Evolutionary conservation across 2,888 invertebrate genomes (phyloP).

Genomic region (Drosophila paramelanica): DNA sequence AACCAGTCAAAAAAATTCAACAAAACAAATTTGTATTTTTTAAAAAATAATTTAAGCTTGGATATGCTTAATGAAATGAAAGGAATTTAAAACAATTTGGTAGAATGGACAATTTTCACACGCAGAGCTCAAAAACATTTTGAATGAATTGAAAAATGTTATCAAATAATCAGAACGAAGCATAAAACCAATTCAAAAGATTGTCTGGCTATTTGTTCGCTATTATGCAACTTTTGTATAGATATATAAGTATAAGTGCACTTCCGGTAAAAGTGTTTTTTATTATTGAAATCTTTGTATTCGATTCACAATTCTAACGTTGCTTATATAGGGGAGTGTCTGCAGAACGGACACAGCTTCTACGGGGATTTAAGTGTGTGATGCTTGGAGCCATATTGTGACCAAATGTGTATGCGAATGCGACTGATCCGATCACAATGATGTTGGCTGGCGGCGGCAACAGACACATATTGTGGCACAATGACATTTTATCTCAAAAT

Average conservation of each 20-base stretch:
- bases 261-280: slow-evolving; percentile 55
- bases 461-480: slow-evolving; percentile 59
- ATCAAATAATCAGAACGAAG: not conserved
- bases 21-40: no score
- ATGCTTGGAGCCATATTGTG: slow-evolving; percentile 35
- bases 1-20: no score
- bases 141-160: no score
- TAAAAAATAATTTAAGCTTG: no score
- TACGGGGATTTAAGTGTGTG: slow-evolving; percentile 9
- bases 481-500: slow-evolving; percentile 80
- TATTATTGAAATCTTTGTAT: slow-evolving; percentile 36
- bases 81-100: no score
- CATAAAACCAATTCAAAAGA: not conserved
- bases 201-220: no score
- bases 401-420: slow-evolving; percentile 48
- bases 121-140: no score
- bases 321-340: slow-evolving; percentile 24
- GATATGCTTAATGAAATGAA: no score
- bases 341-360: slow-evolving; percentile 1
- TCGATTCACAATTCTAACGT: slow-evolving; percentile 21
- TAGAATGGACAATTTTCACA: no score
- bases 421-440: slow-evolving; percentile 69
- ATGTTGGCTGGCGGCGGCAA: slow-evolving; percentile 10
- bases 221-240: slow-evolving; percentile 39
- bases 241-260: slow-evolving; percentile 35